Evolutionary conservation across 2,888 invertebrate species (phyloP).

Genomic region (Drosophila quinaria): DNA sequence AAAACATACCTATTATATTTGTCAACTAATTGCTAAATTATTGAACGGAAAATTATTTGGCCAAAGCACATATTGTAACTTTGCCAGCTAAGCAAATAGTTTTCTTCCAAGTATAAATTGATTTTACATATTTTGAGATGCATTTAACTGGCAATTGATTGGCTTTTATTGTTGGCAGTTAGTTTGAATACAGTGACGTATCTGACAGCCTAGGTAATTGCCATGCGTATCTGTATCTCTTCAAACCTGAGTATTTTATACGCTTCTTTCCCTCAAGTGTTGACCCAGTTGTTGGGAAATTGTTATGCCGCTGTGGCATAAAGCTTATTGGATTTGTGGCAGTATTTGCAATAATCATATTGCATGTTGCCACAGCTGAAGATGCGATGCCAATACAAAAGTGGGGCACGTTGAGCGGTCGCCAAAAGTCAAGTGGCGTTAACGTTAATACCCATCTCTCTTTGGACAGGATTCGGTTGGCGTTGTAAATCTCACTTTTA

Average conservation of each 20-base stretch:
- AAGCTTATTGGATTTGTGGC: slow-evolving; percentile 60
- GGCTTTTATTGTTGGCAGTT: slow-evolving; percentile 1
- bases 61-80: neutral
- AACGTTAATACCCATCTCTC: slow-evolving; percentile 44
- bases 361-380: slow-evolving; percentile 33
- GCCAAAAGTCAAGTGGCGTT: slow-evolving; percentile 64
- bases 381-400: slow-evolving; percentile 36
- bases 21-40: too few species aligned
- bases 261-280: slow-evolving; percentile 23
- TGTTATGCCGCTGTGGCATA: slow-evolving; percentile 28
- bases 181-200: neutral
- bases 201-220: slow-evolving; percentile 15
- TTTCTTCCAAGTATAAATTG: neutral
- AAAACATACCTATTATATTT: neutral
- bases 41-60: neutral
- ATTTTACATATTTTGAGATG: neutral
- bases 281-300: slow-evolving; percentile 60
- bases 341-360: slow-evolving; percentile 67
- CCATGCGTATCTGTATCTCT: slow-evolving; percentile 6
- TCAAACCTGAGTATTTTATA: slow-evolving; percentile 12
- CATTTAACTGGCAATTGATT: slow-evolving; percentile 6
- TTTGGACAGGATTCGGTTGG: neutral
- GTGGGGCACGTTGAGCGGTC: slow-evolving; percentile 54
- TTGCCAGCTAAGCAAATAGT: neutral
- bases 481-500: slow-evolving; percentile 49